These are phyloP conservation scores for Thermophis baileyi DNA, from an alignment of 2,113 vertebrate genomes.

Conservation along the genomic window DNA sequence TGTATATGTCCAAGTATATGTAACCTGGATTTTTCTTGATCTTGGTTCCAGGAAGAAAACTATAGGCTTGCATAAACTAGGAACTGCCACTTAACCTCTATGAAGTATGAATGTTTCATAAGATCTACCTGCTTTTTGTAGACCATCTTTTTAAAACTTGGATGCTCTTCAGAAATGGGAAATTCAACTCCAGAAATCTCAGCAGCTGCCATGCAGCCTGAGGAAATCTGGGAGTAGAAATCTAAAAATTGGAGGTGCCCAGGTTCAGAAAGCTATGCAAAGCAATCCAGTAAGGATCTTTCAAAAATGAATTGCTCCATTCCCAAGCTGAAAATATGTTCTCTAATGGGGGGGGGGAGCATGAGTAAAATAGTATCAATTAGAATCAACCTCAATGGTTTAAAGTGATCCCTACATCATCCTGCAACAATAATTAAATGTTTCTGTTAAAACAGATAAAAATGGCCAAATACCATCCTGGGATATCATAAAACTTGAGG, in stretches of 20 bases:
- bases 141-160: neutral
- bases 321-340: constrained; percentile 1
- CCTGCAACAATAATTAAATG: constrained; percentile 6
- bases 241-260: neutral
- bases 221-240: neutral
- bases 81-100: neutral
- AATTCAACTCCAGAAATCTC: neutral
- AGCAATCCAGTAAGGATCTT: neutral
- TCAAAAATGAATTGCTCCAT: neutral
- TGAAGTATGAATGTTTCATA: neutral
- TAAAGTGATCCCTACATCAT: constrained; percentile 8
- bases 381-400: neutral
- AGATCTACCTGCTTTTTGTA: neutral
- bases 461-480: neutral
- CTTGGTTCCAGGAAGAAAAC: neutral
- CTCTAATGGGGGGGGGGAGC: neutral
- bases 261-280: neutral
- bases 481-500: neutral
- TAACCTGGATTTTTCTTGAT: neutral
- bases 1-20: neutral
- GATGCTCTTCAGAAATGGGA: neutral
- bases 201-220: neutral
- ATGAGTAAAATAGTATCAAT: neutral
- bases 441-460: neutral
- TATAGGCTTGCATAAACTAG: neutral